Percentiles rank a stretch among this genome's conserved stretches.
These are phyloP conservation scores for Dicaeum eximium DNA, from an alignment of 2,113 vertebrate genomes.

Conservation along the genomic window DNA sequence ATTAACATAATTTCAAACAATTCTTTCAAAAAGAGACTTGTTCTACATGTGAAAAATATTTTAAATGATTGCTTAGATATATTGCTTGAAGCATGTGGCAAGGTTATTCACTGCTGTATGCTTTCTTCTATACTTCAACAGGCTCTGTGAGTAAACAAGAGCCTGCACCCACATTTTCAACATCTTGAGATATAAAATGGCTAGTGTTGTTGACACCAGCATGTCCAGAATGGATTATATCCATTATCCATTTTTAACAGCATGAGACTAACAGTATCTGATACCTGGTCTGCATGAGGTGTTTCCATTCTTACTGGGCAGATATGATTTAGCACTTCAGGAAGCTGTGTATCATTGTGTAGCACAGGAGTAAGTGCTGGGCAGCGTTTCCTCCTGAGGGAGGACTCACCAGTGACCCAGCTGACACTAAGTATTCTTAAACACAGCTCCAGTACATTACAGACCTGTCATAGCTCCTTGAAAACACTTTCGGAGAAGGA, in stretches of 20 bases:
- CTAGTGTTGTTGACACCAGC: background rate
- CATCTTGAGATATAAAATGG: background rate
- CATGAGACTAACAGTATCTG: background rate
- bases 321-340: background rate
- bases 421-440: background rate
- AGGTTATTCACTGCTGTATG: background rate
- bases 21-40: background rate
- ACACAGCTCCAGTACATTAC: background rate
- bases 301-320: background rate
- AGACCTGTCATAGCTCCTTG: background rate
- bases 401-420: background rate
- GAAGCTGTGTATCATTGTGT: background rate
- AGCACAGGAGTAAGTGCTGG: background rate
- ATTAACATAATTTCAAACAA: slow-evolving; percentile 34
- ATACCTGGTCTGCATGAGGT: background rate
- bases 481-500: background rate
- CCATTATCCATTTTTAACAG: background rate
- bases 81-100: background rate
- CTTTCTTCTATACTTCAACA: background rate
- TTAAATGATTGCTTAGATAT: background rate
- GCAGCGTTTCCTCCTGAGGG: fast-evolving
- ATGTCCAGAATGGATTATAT: background rate
- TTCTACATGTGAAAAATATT: background rate
- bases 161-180: background rate
- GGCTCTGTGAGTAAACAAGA: background rate